phyloP scores from a whole-genome alignment of 2,797 vertebrate species.

The Brachymystax lenok region DNA sequence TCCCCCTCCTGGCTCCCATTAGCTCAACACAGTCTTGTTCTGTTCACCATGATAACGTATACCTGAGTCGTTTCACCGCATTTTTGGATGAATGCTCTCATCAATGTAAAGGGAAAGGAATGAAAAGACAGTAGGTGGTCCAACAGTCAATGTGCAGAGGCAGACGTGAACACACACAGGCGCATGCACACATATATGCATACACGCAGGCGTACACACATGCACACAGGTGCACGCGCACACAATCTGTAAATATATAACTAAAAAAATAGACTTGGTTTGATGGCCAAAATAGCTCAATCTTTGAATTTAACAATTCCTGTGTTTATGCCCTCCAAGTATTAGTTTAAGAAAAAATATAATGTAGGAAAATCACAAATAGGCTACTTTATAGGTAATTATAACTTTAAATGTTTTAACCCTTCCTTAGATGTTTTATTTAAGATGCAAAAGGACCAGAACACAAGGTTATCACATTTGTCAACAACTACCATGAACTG shows the following conservation, averaged over 20 bases:
- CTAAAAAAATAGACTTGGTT: slow-evolving; percentile 11
- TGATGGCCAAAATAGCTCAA: slow-evolving; percentile 27
- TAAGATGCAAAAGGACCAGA: slow-evolving; percentile 13
- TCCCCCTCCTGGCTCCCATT: slow-evolving; percentile 31
- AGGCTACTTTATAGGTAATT: background rate
- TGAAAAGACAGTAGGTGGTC: slow-evolving; percentile 43
- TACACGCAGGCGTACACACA: too few species aligned
- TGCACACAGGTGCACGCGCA: too few species aligned
- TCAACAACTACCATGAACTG: slow-evolving; percentile 47
- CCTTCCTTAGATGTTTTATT: background rate
- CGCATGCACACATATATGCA: background rate
- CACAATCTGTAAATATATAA: background rate
- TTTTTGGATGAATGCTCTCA: slow-evolving; percentile 44
- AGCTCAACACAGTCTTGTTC: slow-evolving; percentile 29
- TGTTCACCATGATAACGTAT: slow-evolving; percentile 42
- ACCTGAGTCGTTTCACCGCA: slow-evolving; percentile 47
- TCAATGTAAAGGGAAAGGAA: slow-evolving; percentile 45
- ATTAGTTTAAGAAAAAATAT: too few species aligned
- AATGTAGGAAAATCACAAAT: background rate
- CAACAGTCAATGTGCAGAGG: slow-evolving; percentile 25
- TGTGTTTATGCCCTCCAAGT: background rate
- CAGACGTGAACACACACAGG: background rate
- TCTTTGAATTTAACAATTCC: slow-evolving; percentile 3
- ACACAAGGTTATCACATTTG: slow-evolving; percentile 26
- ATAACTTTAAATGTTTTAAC: background rate